Evolutionary conservation across 2,797 vertebrate species (phyloP).

Genomic region (Takifugu ocellatus): DNA sequence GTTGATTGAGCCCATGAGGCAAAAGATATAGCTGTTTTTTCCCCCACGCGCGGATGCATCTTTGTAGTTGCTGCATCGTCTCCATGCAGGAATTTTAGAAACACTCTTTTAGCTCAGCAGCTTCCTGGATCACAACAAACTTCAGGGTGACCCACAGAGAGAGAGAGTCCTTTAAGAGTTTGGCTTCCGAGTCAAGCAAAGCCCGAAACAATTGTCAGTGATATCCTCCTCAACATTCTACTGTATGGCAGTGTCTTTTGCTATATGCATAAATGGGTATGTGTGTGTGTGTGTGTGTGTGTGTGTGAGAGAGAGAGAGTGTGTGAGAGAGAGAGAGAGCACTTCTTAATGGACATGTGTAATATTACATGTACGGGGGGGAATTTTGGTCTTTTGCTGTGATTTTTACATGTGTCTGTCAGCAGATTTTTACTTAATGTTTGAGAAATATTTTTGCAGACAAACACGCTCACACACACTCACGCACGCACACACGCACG

Average conservation of each 20-base stretch:
- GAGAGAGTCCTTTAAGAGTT: slow-evolving; percentile 22
- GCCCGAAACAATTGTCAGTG: slow-evolving; percentile 29
- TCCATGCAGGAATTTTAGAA: slow-evolving; percentile 21
- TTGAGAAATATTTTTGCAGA: background rate
- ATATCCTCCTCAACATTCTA: slow-evolving; percentile 32
- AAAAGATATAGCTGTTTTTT: slow-evolving; percentile 47
- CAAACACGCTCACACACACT: background rate
- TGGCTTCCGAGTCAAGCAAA: slow-evolving; percentile 33
- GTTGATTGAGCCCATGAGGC: slow-evolving; percentile 66
- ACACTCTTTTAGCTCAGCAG: slow-evolving; percentile 11
- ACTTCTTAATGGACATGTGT: too few species aligned
- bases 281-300: slow-evolving; percentile 3
- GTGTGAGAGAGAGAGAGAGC: too few species aligned
- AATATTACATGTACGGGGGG: too few species aligned
- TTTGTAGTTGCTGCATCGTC: slow-evolving; percentile 23
- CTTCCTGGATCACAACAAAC: slow-evolving; percentile 13
- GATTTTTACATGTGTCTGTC: too few species aligned
- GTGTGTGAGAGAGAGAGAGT: too few species aligned
- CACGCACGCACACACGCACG: background rate
- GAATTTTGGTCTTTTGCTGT: too few species aligned
- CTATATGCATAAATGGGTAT: background rate
- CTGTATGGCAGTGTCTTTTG: slow-evolving; percentile 22
- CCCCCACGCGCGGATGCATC: slow-evolving; percentile 28
- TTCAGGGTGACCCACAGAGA: slow-evolving; percentile 28
- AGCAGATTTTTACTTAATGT: background rate